Evolutionary conservation across 2,797 vertebrate genomes (phyloP), one percentile per base, ranked within the genome.

Genomic region (Pogonophryne albipinna): DNA sequence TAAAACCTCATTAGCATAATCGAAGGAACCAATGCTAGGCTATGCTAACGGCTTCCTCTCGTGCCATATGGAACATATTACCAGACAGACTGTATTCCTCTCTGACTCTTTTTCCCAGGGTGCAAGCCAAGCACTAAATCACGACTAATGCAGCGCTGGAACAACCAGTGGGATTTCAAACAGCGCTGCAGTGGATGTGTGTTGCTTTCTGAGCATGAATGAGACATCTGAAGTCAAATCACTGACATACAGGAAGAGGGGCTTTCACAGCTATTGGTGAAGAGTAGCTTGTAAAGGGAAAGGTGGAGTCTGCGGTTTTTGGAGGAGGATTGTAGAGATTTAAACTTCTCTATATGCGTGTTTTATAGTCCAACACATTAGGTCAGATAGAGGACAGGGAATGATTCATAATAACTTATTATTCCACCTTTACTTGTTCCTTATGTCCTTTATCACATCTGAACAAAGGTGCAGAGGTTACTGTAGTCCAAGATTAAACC

Each of bases 1-100:
- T 87, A 82, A 85, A 92, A 19, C 58, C 38, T 80, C 77, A 87
- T 90, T 87, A 88, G 66, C 77, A 83, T 84, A 79, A 78, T 66
- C 76, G 63, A 70, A 68, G 34, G 31, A 80, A 74, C 49, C 65
- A 66, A 2, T 45, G 64, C 69, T 74, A 67, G 80, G 59, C 69
- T 72, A 85, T 61, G 66, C 38, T 80, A 79, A 88, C 84, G 62
- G 51, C 6, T 89, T 76, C 79, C 66, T 85, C 78, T 91, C 71
- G 69, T 85, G 79, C 74, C 82, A 93, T 74, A 76, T 89, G 89
- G 87, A 91, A 88, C 55, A 69, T 66, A 88, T 93, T 89, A 89
- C 49, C 72, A 69, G 66, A 79, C 69, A 80, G 74, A 50, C 78
- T 67, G 66, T 79, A 80, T 76, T 82, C 65, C 71, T 82, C 55